Evolutionary conservation across 2,888 invertebrate genomes (phyloP).

Genomic region (Lycophotia porphyrea): DNA sequence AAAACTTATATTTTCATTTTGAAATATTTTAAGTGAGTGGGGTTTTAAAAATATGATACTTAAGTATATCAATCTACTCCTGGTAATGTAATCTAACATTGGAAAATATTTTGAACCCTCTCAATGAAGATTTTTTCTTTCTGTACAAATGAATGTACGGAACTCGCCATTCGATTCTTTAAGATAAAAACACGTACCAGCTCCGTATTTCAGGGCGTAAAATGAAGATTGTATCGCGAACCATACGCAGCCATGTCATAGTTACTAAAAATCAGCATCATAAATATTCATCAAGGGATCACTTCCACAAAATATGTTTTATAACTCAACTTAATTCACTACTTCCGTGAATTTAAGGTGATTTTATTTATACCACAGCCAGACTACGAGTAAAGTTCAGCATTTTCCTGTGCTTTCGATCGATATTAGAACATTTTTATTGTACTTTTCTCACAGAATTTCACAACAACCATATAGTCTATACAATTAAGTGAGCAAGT

Average conservation of each 20-base stretch:
- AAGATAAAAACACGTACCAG: constrained; percentile 10
- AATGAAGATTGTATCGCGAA: constrained; percentile 33
- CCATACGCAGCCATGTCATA: constrained; percentile 7
- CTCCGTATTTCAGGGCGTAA: constrained; percentile 5
- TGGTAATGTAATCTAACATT: no score
- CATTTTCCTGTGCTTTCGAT: background rate
- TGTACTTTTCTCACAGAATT: background rate
- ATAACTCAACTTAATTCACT: constrained; percentile 17
- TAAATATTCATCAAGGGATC: constrained; percentile 48
- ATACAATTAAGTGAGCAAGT: background rate
- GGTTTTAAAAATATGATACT: no score
- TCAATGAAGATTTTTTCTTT: no score
- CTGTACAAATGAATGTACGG: no score
- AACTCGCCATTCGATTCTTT: no score
- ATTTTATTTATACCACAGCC: background rate
- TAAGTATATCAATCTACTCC: no score
- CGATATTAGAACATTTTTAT: background rate
- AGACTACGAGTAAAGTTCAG: background rate
- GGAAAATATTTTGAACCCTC: no score
- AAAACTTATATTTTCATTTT: no score
- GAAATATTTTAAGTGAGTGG: no score
- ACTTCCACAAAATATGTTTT: constrained; percentile 37
- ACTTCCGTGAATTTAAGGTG: constrained; percentile 6
- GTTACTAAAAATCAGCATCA: constrained; percentile 23
- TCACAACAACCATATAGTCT: background rate